Percentiles rank a stretch among this genome's conserved stretches.
phyloP scores from a whole-genome alignment of 1,140 invertebrate genomes.

The Pomacea maculata region DNA sequence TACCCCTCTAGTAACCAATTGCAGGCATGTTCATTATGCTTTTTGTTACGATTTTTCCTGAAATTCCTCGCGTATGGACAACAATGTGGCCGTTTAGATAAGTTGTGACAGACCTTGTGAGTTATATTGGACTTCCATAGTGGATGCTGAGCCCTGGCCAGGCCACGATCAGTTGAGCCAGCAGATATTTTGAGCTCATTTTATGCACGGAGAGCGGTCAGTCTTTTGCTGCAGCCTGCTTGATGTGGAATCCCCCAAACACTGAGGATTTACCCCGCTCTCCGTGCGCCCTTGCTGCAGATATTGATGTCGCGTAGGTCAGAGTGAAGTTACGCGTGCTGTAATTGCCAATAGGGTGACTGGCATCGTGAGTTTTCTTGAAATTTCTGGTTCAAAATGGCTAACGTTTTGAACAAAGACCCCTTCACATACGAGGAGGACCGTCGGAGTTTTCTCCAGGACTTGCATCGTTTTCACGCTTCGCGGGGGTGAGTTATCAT shows the following conservation, averaged over 20 bases:
- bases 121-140: slow-evolving; percentile 40
- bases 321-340: slow-evolving; percentile 21
- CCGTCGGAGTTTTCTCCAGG: slow-evolving; percentile 79
- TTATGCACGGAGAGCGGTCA: slow-evolving; percentile 42
- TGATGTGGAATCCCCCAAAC: slow-evolving; percentile 57
- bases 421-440: slow-evolving; percentile 76
- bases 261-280: slow-evolving; percentile 58
- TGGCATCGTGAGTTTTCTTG: slow-evolving; percentile 17
- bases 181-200: slow-evolving; percentile 35
- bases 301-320: slow-evolving; percentile 47
- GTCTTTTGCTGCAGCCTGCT: slow-evolving; percentile 45
- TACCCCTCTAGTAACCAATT: slow-evolving; percentile 59
- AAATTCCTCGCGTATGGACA: slow-evolving; percentile 55
- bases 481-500: slow-evolving; percentile 77
- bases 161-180: slow-evolving; percentile 29
- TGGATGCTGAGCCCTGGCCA: slow-evolving; percentile 19
- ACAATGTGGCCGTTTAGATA: slow-evolving; percentile 48
- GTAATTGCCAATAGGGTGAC: slow-evolving; percentile 31
- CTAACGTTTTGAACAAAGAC: slow-evolving; percentile 78
- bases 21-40: slow-evolving; percentile 64
- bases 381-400: slow-evolving; percentile 68
- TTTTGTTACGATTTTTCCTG: slow-evolving; percentile 60
- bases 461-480: slow-evolving; percentile 84
- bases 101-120: slow-evolving; percentile 28
- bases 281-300: slow-evolving; percentile 49